Percentiles rank a stretch among this genome's conserved stretches.
phyloP scores from a whole-genome alignment of 2,888 invertebrate species.

The Pseudoips prasinana region DNA sequence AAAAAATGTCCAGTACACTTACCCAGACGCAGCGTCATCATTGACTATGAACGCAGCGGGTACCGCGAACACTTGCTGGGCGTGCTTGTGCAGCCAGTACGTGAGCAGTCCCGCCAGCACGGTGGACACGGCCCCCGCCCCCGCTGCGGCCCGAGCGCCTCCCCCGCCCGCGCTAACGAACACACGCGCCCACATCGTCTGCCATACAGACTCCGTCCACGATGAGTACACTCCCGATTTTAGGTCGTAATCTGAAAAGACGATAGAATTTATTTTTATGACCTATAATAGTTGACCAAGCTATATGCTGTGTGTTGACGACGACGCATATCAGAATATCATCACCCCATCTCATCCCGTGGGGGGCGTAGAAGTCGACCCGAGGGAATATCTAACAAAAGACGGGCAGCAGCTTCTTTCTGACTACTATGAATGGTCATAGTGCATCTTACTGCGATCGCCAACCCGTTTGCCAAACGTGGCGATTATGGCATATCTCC shows the following conservation, averaged over 20 bases:
- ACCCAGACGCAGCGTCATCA: conserved; percentile 53
- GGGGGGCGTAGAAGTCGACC: too few relatives aligned
- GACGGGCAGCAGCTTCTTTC: too few relatives aligned
- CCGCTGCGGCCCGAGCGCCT: conserved; percentile 55
- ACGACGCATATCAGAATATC: too few relatives aligned
- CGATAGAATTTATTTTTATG: background rate
- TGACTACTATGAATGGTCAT: too few relatives aligned
- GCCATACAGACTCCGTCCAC: conserved; percentile 95
- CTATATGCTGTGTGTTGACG: too few relatives aligned
- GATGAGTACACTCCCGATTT: conserved; percentile 89
- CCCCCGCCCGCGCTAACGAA: conserved; percentile 87
- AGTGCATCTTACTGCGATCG: too few relatives aligned
- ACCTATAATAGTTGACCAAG: too few relatives aligned
- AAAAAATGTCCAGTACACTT: conserved; percentile 25
- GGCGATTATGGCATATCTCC: too few relatives aligned
- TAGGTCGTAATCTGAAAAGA: conserved; percentile 86
- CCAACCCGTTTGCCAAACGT: too few relatives aligned
- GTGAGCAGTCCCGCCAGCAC: conserved; percentile 50
- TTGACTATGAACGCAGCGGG: conserved; percentile 26
- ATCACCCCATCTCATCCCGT: too few relatives aligned
- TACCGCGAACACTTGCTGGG: conserved; percentile 42
- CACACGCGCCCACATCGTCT: conserved; percentile 86
- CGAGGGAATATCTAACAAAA: too few relatives aligned
- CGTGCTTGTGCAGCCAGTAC: conserved; percentile 53
- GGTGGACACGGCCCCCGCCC: conserved; percentile 46